phyloP scores from a whole-genome alignment of 37 sponge, comb jelly and placozoan genomes.

The Aplysina aerophoba region DNA sequence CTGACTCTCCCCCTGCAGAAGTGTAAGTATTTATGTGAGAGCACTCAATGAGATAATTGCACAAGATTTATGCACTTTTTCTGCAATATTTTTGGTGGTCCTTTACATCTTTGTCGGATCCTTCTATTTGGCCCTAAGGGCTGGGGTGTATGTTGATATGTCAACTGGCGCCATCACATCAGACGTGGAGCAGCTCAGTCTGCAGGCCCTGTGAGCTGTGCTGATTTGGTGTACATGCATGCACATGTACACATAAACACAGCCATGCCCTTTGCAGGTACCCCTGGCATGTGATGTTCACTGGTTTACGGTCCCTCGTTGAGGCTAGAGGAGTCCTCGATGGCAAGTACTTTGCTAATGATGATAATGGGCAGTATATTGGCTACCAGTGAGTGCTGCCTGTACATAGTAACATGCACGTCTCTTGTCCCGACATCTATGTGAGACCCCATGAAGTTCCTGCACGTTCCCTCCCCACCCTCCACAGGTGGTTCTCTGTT shows the following conservation, averaged over 20 bases:
- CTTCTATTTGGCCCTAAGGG: slow-evolving; percentile 28
- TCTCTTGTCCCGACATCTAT: too few relatives aligned
- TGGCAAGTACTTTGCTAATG: not conserved
- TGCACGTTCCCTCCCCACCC: not conserved
- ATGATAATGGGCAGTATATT: slow-evolving; percentile 8
- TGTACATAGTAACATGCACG: too few relatives aligned
- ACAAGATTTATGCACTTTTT: not conserved
- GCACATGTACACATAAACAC: too few relatives aligned
- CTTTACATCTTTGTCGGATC: slow-evolving; percentile 2
- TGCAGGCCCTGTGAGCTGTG: slow-evolving; percentile 4
- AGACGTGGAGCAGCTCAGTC: not conserved
- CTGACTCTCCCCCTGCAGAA: too few relatives aligned
- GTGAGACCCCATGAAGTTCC: too few relatives aligned
- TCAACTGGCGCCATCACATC: not conserved
- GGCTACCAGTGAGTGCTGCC: slow-evolving; percentile 18
- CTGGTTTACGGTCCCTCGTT: not conserved
- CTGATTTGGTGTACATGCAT: too few relatives aligned
- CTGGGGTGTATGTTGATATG: not conserved
- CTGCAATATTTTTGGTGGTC: not conserved
- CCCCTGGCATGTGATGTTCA: slow-evolving; percentile 27
- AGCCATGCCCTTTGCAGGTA: not conserved
- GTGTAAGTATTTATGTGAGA: too few relatives aligned
- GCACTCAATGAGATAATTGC: not conserved
- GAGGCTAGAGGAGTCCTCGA: not conserved
- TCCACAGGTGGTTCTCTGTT: slow-evolving; percentile 29